These are phyloP conservation scores for Stichodactyla mertensii DNA, from an alignment of 64 coral and sea anemone species.

Conservation along the genomic window DNA sequence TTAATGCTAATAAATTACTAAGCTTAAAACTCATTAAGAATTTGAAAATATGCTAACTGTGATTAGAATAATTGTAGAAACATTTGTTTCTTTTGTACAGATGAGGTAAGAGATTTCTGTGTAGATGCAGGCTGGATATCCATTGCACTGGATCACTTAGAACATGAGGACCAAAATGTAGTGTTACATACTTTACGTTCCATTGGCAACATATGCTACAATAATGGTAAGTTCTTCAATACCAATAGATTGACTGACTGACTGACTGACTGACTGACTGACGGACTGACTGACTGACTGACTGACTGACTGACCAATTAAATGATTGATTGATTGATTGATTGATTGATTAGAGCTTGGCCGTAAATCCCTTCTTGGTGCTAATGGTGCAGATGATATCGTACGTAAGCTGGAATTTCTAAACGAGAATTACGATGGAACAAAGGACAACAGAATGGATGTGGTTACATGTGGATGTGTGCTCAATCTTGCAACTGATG, in stretches of 20 bases:
- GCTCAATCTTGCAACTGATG: constrained; percentile 78
- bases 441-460: constrained; percentile 78
- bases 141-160: constrained; percentile 30
- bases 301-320: background rate
- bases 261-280: background rate
- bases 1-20: too few species aligned
- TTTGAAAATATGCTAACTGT: background rate
- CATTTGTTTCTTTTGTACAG: background rate
- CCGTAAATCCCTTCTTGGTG: constrained; percentile 52
- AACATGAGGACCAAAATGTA: constrained; percentile 47
- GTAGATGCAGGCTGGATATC: constrained; percentile 55
- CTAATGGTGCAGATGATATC: constrained; percentile 79
- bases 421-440: constrained; percentile 57
- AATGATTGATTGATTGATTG: background rate
- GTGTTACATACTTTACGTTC: constrained; percentile 50
- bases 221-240: constrained; percentile 45
- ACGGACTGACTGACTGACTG: background rate
- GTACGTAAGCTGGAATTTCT: constrained; percentile 45
- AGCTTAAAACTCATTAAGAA: too few species aligned
- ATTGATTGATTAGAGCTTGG: constrained; percentile 43
- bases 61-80: background rate
- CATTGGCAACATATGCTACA: constrained; percentile 55
- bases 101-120: constrained; percentile 54
- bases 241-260: background rate
- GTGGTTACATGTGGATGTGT: constrained; percentile 77